Base-by-base conservation (phyloP, 2,888 invertebrate genomes). In the Achlya flavicornis region DNA sequence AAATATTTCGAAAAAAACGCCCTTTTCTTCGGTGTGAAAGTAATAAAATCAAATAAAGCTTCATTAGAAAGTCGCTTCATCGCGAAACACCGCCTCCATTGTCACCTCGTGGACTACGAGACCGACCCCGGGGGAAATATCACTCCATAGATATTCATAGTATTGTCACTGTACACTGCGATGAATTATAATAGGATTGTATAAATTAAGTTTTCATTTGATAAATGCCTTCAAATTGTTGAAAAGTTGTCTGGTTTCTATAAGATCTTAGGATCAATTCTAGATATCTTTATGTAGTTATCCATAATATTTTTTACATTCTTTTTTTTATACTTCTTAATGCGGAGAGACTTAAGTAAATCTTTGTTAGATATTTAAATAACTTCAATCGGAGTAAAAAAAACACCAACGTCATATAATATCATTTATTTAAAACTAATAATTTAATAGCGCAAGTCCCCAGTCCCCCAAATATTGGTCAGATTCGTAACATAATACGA, bases 61-160 rank as follows among this genome's bases (percentile, higher is more conserved):
- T 77, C 74, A 77, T 73, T 71, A 73, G 61, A 66, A 16, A 19
- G 64, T 63, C 66, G 71, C 66, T 75, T 77, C 65, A 73, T 62
- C 64, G 66, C 62, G 63, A 26, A 64, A 63, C 67, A 65, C 67
- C 66, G 57, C 33, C 61, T 64, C 67, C 76, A 75, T 75, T 75
- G 78, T 75, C 78, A 73, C 67, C 74, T 65, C 67, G 57, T 32
- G 41, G 41, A 62, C 33, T 58, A n/a, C 6, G 41, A 33, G 46
- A 46, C n/a, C 19, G 16, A 10, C n/a, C 46, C 19, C 53, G 19
- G 53, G 53, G 53, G 53, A 53, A 53, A 53, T 53, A 53, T 41
- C 53, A n/a, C 53, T 53, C 16, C n/a, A 53, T 53, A 53, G 53
- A 19, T 53, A 53, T 53, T 53, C 53, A 53, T 53, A 53, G 19